Conservation (phyloP, 2,888 invertebrate species). For the Andrena flavipes region DNA sequence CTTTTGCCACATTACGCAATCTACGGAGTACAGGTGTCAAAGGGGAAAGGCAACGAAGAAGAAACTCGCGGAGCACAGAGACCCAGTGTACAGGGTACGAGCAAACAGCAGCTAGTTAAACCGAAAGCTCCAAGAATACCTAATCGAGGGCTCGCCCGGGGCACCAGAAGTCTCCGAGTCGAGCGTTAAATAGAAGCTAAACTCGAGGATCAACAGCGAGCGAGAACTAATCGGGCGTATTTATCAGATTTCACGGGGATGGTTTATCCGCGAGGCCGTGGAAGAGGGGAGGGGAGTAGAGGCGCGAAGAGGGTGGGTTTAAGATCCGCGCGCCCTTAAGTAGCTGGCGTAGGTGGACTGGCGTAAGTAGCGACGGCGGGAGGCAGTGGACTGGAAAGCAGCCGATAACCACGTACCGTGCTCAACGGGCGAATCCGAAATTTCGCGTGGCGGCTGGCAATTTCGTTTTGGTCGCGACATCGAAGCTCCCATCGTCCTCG, state of each 20-base stretch:
- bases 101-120: slow-evolving; percentile 10
- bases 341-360: slow-evolving; percentile 31
- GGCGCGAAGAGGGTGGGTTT: slow-evolving; percentile 34
- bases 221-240: slow-evolving; percentile 3
- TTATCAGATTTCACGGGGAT: slow-evolving; percentile 9
- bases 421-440: slow-evolving; percentile 72
- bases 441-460: slow-evolving; percentile 50
- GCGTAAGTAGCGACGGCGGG: slow-evolving; percentile 21
- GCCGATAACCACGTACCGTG: slow-evolving; percentile 76
- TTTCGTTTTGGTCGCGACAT: slow-evolving; percentile 33
- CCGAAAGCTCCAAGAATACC: slow-evolving; percentile 1
- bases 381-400: slow-evolving; percentile 71
- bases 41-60: not conserved
- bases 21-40: not conserved
- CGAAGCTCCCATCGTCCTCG: not conserved
- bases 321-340: slow-evolving; percentile 39
- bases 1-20: not conserved
- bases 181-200: not conserved
- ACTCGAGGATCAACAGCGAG: not conserved
- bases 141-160: slow-evolving; percentile 7
- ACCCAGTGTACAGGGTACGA: not conserved
- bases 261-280: slow-evolving; percentile 22
- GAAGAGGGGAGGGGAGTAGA: no score
- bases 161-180: not conserved
- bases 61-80: not conserved